Base-by-base conservation (phyloP, 2,797 vertebrate genomes). In the Brotula barbata region DNA sequence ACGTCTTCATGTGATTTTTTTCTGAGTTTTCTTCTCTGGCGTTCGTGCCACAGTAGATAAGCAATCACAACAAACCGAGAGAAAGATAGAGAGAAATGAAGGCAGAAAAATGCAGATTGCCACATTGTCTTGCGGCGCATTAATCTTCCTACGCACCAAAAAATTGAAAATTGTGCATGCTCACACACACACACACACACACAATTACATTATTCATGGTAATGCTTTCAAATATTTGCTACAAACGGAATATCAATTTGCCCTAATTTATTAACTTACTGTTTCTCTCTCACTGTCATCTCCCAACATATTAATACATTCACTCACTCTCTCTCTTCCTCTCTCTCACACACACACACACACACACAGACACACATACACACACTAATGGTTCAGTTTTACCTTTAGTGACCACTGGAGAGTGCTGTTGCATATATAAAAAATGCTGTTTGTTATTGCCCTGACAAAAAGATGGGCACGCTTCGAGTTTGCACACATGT, bases 361-460 rank as follows among this genome's bases (percentile, higher is more conserved):
- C 43, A 22, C 20, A 41, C 25, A 49, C 20, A 51, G 3, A 14
- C 34, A 36, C 6, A 28, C 25, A 28, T n/a, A 28, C 25, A 28
- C 20, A 21, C 3, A 12, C 2, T 17, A 16, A 47, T 40, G 17
- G 9, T 20, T 28, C 6, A 55, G 31, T 68, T 37, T 41, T 70
- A 60, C 71, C 25, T 3, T 0, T 1, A 36, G 11, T 49, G 66
- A 31, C 85, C 91, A 89, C 89, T 78, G 68, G 90, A 85, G 86
- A 41, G 85, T 82, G 67, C 77, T 87, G 65, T 86, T 90, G 85
- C 71, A 89, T 77, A 66, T 64, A 75, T 66, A 85, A 90, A 85
- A 59, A 73, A 46, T 62, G 20, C 47, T 1, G 4, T 39, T 51
- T 48, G 20, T 46, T 56, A 57, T 36, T 43, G 17, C 46, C 6